These are phyloP conservation scores for Hoplostethus mediterraneus DNA, from an alignment of 2,797 vertebrate species.

Conservation along the genomic window DNA sequence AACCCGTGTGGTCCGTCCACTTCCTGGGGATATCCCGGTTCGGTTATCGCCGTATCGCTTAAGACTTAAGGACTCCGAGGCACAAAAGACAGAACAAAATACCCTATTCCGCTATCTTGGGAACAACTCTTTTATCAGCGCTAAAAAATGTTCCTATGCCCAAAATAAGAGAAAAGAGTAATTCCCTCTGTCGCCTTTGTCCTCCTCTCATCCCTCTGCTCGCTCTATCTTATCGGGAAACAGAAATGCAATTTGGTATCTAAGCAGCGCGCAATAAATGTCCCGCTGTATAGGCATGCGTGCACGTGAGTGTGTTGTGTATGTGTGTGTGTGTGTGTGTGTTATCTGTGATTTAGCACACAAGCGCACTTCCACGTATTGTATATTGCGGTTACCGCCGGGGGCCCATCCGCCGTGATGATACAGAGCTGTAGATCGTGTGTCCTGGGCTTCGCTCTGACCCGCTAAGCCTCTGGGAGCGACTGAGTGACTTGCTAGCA, in stretches of 20 bases:
- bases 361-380: too few species aligned
- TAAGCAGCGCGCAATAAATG: constrained; percentile 13
- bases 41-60: constrained; percentile 40
- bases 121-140: constrained; percentile 6
- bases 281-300: background rate
- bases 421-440: constrained; percentile 13
- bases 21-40: constrained; percentile 42
- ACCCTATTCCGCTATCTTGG: background rate
- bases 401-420: background rate
- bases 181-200: constrained; percentile 13
- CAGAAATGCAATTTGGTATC: constrained; percentile 28
- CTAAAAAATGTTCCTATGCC: constrained; percentile 21
- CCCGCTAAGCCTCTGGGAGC: constrained; percentile 14
- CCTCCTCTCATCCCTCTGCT: constrained; percentile 13
- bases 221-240: constrained; percentile 44
- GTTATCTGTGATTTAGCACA: background rate
- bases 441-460: constrained; percentile 6
- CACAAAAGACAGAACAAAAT: constrained; percentile 24
- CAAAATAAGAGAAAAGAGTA: constrained; percentile 12
- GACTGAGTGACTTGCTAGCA: constrained; percentile 57
- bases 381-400: background rate
- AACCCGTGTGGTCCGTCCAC: constrained; percentile 61
- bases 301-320: background rate
- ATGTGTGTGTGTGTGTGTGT: background rate
- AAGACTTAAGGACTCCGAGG: constrained; percentile 16